Percentiles rank a stretch among this genome's conserved stretches.
These are phyloP conservation scores for Rhipidura dahli DNA, from an alignment of 2,113 vertebrate species.

Conservation along the genomic window DNA sequence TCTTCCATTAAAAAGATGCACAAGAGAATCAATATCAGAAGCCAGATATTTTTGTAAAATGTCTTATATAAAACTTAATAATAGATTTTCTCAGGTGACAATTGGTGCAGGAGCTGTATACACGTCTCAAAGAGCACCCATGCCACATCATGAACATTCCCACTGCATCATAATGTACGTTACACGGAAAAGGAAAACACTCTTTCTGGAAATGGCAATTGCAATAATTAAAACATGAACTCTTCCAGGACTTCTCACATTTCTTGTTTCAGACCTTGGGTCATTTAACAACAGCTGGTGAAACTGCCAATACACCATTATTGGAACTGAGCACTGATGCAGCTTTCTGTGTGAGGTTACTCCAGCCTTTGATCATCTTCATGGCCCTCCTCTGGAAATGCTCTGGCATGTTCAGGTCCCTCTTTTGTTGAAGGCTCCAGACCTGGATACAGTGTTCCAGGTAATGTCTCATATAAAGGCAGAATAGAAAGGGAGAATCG, in stretches of 20 bases:
- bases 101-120: not conserved
- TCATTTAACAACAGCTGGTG: not conserved
- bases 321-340: conserved; percentile 44
- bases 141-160: not conserved
- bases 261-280: not conserved
- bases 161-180: not conserved
- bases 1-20: not conserved
- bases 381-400: not conserved
- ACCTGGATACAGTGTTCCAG: not conserved
- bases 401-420: accelerated
- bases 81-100: not conserved
- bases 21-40: not conserved
- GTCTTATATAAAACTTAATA: not conserved
- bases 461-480: not conserved
- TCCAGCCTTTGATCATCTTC: not conserved
- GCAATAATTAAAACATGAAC: not conserved
- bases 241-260: not conserved
- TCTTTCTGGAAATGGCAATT: not conserved
- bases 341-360: not conserved
- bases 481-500: not conserved
- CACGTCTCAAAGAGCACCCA: not conserved
- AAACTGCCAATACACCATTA: conserved; percentile 15
- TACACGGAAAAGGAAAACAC: not conserved
- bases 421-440: not conserved
- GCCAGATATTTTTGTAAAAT: not conserved